Conservation (phyloP, 2,113 vertebrate species). For the Donacobius atricapilla region DNA sequence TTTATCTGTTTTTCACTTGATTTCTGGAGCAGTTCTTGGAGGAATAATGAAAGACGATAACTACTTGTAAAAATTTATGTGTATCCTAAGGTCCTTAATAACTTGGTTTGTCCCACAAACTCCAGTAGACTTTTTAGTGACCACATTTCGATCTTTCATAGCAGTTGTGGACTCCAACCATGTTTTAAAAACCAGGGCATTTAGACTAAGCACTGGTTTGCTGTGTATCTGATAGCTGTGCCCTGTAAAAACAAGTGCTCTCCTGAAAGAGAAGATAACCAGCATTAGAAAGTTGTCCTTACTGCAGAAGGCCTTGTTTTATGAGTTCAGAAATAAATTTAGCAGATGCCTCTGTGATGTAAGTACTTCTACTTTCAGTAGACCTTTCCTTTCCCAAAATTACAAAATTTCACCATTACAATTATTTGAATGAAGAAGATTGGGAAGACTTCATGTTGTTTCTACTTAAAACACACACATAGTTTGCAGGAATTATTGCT, state of each 20-base stretch:
- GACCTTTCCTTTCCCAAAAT: background rate
- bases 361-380: background rate
- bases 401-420: background rate
- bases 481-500: background rate
- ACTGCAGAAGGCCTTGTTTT: background rate
- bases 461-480: background rate
- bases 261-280: background rate
- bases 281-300: background rate
- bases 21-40: background rate
- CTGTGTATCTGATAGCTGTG: background rate
- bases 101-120: background rate
- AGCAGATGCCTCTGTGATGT: background rate
- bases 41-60: background rate
- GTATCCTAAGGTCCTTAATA: background rate
- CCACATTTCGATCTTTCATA: background rate
- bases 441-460: background rate
- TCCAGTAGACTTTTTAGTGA: background rate
- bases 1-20: background rate
- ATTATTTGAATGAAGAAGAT: background rate
- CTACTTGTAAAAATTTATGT: background rate
- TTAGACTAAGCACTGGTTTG: background rate
- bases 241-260: background rate
- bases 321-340: background rate
- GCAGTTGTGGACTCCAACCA: background rate
- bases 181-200: background rate